Evolutionary conservation across 2,113 vertebrate genomes (phyloP).

Genomic region (Arothron firmamentum): DNA sequence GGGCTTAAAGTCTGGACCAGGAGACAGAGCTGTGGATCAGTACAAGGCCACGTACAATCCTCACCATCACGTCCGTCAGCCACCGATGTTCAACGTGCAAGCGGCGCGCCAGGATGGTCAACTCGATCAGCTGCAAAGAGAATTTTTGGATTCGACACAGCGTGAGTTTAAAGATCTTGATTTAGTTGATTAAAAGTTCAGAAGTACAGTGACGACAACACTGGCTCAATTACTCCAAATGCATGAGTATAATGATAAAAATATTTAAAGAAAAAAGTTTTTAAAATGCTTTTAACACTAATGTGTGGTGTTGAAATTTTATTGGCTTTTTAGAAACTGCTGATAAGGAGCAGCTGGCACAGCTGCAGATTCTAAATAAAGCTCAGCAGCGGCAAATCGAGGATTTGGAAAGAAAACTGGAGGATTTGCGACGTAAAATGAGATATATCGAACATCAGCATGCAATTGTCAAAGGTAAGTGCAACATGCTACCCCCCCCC

Average conservation of each 20-base stretch:
- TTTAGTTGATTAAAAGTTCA: neutral
- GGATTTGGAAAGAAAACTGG: conserved; percentile 84
- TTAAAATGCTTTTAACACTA: neutral
- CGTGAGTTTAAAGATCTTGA: conserved; percentile 71
- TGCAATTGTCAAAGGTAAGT: conserved; percentile 85
- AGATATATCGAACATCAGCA: conserved; percentile 92
- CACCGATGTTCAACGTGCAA: conserved; percentile 65
- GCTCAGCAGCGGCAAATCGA: conserved; percentile 87
- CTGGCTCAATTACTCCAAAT: neutral
- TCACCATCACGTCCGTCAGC: conserved; percentile 73
- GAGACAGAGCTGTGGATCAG: neutral
- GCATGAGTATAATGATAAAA: neutral
- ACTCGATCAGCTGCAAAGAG: conserved; percentile 82
- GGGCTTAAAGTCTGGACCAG: too few relatives aligned
- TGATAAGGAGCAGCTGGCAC: conserved; percentile 84
- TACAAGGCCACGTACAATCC: conserved; percentile 85
- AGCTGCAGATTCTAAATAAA: conserved; percentile 88
- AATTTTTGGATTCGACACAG: conserved; percentile 82
- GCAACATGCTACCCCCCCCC: neutral
- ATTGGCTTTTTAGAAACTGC: conserved; percentile 73
- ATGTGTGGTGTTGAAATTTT: neutral
- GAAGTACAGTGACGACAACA: neutral
- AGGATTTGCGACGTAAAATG: conserved; percentile 84
- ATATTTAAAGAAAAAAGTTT: neutral
- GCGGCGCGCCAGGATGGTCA: conserved; percentile 62